A percentile compares a stretch with the other conserved stretches of the same genome.
These are phyloP conservation scores for Carcharodon carcharias DNA, from an alignment of 2,797 vertebrate species.

Conservation along the genomic window DNA sequence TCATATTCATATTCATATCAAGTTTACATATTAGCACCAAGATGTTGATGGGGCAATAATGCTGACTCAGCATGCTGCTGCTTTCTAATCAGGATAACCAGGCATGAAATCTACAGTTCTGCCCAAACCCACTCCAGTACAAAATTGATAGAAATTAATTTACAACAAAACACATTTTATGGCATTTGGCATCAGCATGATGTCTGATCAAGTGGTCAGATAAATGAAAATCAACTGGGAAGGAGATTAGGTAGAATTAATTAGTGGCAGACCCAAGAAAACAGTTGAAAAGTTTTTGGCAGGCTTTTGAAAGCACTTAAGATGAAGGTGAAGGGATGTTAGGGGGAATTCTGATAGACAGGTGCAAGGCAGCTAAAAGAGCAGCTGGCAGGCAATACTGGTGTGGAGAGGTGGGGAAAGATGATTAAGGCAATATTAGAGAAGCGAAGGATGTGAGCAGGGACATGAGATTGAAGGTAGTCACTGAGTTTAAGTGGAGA, in stretches of 20 bases:
- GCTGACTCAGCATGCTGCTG: background rate
- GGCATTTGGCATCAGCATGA: background rate
- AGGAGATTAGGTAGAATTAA: background rate
- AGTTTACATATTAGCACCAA: background rate
- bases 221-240: background rate
- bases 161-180: too few relatives aligned
- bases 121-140: background rate
- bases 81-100: background rate
- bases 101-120: background rate
- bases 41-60: background rate
- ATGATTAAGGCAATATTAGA: background rate
- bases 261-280: background rate
- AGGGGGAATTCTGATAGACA: background rate
- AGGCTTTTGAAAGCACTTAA: background rate
- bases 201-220: background rate
- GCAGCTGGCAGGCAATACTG: background rate
- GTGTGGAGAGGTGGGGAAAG: background rate
- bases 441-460: background rate
- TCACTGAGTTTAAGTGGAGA: background rate
- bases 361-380: background rate
- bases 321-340: background rate
- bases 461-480: background rate
- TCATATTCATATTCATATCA: too few relatives aligned
- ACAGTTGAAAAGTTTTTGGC: background rate
- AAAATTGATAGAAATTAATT: too few relatives aligned